Conservation (phyloP, 2,113 vertebrate species). For the Diadophis punctatus region DNA sequence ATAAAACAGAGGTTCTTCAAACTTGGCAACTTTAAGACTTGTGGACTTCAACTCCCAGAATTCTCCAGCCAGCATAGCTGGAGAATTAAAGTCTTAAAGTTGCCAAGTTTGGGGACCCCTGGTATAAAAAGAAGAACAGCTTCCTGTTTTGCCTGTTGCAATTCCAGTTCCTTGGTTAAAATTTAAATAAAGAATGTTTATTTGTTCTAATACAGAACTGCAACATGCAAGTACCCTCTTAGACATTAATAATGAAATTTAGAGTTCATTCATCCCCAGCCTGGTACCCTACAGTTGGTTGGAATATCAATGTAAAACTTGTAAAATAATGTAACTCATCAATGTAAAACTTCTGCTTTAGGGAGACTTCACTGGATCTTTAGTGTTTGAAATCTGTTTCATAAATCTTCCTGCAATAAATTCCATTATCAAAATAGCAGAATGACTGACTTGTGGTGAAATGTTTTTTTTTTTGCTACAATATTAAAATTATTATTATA, state of each 20-base stretch:
- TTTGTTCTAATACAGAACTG: not conserved
- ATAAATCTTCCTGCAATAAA: not conserved
- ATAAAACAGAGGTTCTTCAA: too few relatives aligned
- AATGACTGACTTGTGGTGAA: not conserved
- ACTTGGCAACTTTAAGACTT: too few relatives aligned
- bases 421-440: not conserved
- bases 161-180: not conserved
- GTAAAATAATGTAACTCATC: not conserved
- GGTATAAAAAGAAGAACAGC: constrained; percentile 10
- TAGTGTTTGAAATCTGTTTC: not conserved
- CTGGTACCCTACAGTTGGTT: not conserved
- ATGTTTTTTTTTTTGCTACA: not conserved
- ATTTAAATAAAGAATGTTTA: not conserved
- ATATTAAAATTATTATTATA: not conserved
- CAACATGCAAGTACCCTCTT: not conserved
- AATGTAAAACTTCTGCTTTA: not conserved
- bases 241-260: not conserved
- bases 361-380: not conserved
- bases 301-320: not conserved
- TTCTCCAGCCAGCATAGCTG: too few relatives aligned
- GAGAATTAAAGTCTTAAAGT: too few relatives aligned
- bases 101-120: too few relatives aligned
- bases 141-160: not conserved
- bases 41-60: too few relatives aligned
- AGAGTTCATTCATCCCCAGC: not conserved